Conservation (phyloP, 2,888 invertebrate species). For the Punctoribates punctum region DNA sequence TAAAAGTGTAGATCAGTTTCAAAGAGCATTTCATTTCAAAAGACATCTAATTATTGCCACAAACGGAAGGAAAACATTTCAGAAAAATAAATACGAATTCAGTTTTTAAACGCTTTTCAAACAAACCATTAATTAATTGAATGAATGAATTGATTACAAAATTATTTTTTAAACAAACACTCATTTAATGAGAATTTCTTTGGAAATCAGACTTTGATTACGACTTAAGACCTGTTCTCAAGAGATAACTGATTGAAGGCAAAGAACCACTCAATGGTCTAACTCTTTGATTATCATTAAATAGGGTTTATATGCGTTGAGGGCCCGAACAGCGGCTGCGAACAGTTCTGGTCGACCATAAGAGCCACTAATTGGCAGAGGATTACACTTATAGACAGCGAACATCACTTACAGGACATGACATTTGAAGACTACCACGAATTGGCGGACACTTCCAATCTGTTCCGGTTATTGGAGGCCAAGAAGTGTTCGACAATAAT, state of each 20-base stretch:
- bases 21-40: no score
- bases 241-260: not conserved
- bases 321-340: not conserved
- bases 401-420: not conserved
- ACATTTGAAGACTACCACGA: slow-evolving; percentile 34
- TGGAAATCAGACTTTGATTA: no score
- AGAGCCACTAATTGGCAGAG: slow-evolving; percentile 33
- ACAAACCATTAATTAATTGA: no score
- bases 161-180: no score
- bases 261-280: not conserved
- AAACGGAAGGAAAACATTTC: no score
- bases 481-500: slow-evolving; percentile 31
- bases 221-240: not conserved
- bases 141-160: no score
- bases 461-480: slow-evolving; percentile 29
- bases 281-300: not conserved
- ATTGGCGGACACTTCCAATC: slow-evolving; percentile 29
- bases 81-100: no score
- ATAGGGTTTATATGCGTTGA: slow-evolving; percentile 40
- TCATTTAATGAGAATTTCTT: no score
- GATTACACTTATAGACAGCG: slow-evolving; percentile 38
- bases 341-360: slow-evolving; percentile 26
- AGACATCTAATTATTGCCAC: no score
- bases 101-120: no score
- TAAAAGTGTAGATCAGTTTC: no score